Conservation (phyloP, 2,113 vertebrate species). For the Carettochelys insculpta region DNA sequence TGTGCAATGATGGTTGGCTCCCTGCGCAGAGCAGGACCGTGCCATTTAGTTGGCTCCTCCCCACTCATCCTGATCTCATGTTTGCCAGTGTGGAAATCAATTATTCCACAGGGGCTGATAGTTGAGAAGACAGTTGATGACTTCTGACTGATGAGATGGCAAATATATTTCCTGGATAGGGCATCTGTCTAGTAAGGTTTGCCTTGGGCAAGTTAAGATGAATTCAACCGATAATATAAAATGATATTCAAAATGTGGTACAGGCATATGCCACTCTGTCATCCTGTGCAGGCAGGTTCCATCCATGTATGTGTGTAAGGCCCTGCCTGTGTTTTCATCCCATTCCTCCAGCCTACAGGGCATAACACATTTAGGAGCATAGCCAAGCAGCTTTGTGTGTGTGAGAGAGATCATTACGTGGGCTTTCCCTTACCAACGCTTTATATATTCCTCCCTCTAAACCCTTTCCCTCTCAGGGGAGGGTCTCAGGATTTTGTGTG, state of each 20-base stretch:
- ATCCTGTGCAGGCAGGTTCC: background rate
- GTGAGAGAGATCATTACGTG: background rate
- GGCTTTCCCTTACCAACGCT: background rate
- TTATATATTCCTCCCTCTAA: background rate
- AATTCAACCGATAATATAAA: background rate
- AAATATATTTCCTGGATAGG: background rate
- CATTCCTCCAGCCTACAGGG: background rate
- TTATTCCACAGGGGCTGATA: background rate
- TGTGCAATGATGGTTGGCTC: background rate
- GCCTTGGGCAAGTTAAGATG: background rate
- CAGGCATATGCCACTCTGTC: fast-evolving
- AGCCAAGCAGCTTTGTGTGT: background rate
- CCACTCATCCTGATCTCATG: background rate
- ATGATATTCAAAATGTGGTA: background rate
- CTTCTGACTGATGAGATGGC: background rate
- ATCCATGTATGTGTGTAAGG: background rate
- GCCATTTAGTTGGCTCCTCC: background rate
- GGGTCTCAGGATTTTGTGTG: background rate
- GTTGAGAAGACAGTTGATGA: background rate
- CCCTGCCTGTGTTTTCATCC: background rate
- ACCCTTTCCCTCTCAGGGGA: background rate
- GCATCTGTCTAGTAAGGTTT: background rate
- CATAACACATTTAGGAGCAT: background rate
- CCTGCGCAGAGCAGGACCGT: background rate
- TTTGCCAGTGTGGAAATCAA: background rate